Percentiles rank a stretch among this genome's conserved stretches.
Evolutionary conservation across 2,113 vertebrate genomes (phyloP).

Genomic region (Chunga burmeisteri): DNA sequence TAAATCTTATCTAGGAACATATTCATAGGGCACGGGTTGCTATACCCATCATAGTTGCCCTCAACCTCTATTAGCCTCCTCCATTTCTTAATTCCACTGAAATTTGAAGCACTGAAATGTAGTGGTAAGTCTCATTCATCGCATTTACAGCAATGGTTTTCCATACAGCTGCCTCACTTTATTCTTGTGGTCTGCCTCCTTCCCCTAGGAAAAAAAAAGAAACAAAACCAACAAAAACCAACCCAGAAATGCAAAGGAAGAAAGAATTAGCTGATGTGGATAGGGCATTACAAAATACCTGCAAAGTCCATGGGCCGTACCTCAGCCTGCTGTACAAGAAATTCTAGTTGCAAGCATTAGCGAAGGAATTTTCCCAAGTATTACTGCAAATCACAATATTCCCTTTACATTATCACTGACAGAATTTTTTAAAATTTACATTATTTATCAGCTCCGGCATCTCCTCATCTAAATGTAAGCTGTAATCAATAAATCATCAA

Average conservation of each 20-base stretch:
- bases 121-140: not conserved
- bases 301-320: not conserved
- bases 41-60: not conserved
- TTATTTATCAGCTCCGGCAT: not conserved
- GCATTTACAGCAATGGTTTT: not conserved
- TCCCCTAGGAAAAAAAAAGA: not conserved
- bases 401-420: not conserved
- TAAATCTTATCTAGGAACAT: not conserved
- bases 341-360: not conserved
- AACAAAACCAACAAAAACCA: not conserved
- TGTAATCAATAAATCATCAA: conserved; percentile 14
- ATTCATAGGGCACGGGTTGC: not conserved
- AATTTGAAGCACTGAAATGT: not conserved
- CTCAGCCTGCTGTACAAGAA: not conserved
- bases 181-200: not conserved
- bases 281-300: not conserved
- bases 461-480: not conserved
- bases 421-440: conserved; percentile 15
- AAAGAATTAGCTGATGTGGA: not conserved
- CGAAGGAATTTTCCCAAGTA: not conserved
- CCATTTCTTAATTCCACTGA: not conserved
- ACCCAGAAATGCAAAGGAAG: not conserved
- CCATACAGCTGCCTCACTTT: not conserved
- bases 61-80: not conserved
- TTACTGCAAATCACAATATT: not conserved